Evolutionary conservation across 2,113 vertebrate genomes (phyloP).

Genomic region (Nymphicus hollandicus): DNA sequence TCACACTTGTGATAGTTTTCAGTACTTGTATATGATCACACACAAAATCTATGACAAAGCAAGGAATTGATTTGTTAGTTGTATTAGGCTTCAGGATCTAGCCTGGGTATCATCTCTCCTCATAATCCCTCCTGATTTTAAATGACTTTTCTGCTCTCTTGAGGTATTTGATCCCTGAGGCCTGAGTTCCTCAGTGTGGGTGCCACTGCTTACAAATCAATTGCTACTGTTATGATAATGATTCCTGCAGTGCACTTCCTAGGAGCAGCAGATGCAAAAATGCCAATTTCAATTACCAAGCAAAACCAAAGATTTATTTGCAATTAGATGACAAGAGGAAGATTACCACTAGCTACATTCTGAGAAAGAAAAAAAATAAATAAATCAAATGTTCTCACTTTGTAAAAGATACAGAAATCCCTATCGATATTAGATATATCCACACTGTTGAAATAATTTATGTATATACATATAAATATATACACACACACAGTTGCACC

Average conservation of each 20-base stretch:
- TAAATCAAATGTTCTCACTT: neutral
- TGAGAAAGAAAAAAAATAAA: neutral
- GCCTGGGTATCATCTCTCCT: neutral
- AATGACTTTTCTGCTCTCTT: neutral
- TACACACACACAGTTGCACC: neutral
- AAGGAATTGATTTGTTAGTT: neutral
- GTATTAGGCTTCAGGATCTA: neutral
- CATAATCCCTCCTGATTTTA: neutral
- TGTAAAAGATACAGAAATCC: neutral
- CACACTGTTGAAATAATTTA: neutral
- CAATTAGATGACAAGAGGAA: neutral
- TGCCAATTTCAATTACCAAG: conserved; percentile 33
- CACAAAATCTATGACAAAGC: neutral
- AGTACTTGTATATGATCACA: neutral
- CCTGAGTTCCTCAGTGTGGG: neutral
- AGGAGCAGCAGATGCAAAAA: neutral
- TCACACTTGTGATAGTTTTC: neutral
- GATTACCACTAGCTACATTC: neutral
- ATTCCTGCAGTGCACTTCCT: neutral
- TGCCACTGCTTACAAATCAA: neutral
- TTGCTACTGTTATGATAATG: neutral
- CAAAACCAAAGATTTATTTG: conserved; percentile 12
- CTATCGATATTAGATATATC: neutral
- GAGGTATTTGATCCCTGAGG: neutral
- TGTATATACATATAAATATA: neutral